A percentile compares a stretch with the other conserved stretches of the same genome.
These are phyloP conservation scores for Elysia chlorotica DNA, from an alignment of 1,140 invertebrate species.

Conservation along the genomic window DNA sequence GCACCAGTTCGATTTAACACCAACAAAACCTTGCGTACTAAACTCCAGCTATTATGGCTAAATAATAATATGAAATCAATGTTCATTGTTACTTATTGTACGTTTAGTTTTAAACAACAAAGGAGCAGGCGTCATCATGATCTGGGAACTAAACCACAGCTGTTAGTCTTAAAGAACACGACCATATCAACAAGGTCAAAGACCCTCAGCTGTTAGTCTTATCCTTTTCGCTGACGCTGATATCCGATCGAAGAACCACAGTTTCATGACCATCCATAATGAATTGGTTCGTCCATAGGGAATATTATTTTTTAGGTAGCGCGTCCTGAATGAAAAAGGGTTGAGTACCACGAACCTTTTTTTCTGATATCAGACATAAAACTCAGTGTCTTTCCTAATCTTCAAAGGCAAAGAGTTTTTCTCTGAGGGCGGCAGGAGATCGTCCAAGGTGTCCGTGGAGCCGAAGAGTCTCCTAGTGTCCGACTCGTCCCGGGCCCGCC, in stretches of 20 bases:
- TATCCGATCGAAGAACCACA: too few relatives aligned
- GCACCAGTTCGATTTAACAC: too few relatives aligned
- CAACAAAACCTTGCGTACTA: too few relatives aligned
- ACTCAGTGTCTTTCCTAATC: conserved; percentile 28
- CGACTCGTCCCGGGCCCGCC: conserved; percentile 9
- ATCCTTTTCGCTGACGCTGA: not conserved
- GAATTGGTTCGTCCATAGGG: not conserved
- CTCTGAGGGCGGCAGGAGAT: conserved; percentile 21
- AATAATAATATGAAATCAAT: too few relatives aligned
- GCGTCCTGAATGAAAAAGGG: too few relatives aligned
- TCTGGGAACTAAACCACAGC: too few relatives aligned
- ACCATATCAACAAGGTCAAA: too few relatives aligned
- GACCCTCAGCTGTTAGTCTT: not conserved
- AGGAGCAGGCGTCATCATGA: too few relatives aligned
- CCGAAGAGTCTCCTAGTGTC: conserved; percentile 23
- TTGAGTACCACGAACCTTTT: not conserved
- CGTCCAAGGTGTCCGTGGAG: conserved; percentile 27
- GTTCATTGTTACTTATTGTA: too few relatives aligned
- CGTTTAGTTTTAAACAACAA: too few relatives aligned
- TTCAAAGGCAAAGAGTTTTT: conserved; percentile 26
- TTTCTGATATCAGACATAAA: conserved; percentile 19
- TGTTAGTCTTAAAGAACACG: too few relatives aligned
- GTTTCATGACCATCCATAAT: not conserved
- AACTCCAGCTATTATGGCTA: too few relatives aligned
- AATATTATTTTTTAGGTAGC: not conserved